Evolutionary conservation across 2,797 vertebrate species (phyloP), one percentile per base, ranked within the genome.

Genomic region (Xenops minutus): DNA sequence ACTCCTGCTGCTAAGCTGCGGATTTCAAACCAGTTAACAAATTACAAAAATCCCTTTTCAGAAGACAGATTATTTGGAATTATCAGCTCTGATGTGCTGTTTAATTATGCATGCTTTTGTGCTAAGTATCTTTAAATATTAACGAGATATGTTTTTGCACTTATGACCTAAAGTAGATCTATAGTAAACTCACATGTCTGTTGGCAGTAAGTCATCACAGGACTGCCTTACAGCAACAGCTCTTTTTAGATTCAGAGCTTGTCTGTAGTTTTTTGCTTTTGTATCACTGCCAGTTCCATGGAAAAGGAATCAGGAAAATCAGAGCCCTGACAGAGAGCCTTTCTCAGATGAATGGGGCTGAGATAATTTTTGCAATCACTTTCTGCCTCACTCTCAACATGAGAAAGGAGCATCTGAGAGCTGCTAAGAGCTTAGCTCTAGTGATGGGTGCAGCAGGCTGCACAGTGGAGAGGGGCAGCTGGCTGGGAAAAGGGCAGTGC

Each of bases 71-170:
- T 96, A 97, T 96, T 96, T 96, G 75, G 56, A 96, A 96, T 97
- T 96, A 97, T 96, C 94, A 96, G 91, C 58, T 87, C 84, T 72
- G 94, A 92, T 91, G 86, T 95, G 62, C 95, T 97, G 95, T 96
- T 98, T 97, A 98, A 98, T 98, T 98, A 98, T 98, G 97, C 96
- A 98, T 97, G 97, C 74, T 88, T 97, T 97, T 98, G 93, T 94
- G 93, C 95, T 96, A 96, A 96, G 97, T 90, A 87, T 89, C 79
- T 97, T 98, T 98, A 98, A 98, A 98, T 97, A 97, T 98, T 98
- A 98, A 98, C 73, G 12, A 94, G 97, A 94, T 96, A 93, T 78
- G 84, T 71, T 97, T 96, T 94, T 96, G 95, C 96, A 89, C 97
- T 97, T 59, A 23, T 93, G 96, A 97, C 97, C 97, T 91, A 56